Evolutionary conservation across 2,888 invertebrate genomes (phyloP).

Genomic region (Rhaphigaster nebulosa): DNA sequence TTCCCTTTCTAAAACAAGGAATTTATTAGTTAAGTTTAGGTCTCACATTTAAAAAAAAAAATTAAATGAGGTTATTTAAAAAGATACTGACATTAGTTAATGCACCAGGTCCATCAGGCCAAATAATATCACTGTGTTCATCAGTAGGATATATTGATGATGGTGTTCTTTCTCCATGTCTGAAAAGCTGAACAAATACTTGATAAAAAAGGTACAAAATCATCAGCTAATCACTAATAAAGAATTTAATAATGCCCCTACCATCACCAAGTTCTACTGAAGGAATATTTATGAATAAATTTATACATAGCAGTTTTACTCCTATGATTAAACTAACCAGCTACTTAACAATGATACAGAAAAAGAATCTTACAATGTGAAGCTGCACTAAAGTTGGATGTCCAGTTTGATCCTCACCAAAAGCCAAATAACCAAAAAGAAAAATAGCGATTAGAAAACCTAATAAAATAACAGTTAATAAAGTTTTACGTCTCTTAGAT

Average conservation of each 20-base stretch:
- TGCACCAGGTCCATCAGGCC: conserved; percentile 90
- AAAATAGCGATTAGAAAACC: conserved; percentile 59
- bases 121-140: conserved; percentile 80
- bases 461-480: conserved; percentile 61
- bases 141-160: conserved; percentile 84
- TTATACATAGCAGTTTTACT: neutral
- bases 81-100: conserved; percentile 81
- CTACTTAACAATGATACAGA: neutral
- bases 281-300: neutral
- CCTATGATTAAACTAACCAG: neutral
- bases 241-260: neutral
- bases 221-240: neutral
- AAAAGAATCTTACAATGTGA: conserved; percentile 69
- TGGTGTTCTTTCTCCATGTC: conserved; percentile 93
- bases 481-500: conserved; percentile 58
- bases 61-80: neutral
- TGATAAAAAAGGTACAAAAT: neutral
- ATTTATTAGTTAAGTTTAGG: neutral
- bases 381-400: conserved; percentile 58
- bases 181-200: conserved; percentile 71
- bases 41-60: neutral
- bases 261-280: neutral
- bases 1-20: conserved; percentile 74
- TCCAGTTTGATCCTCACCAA: conserved; percentile 43
- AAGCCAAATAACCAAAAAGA: conserved; percentile 61